phyloP scores from a whole-genome alignment of 2,797 vertebrate genomes.

The Lithobates sylvaticus region DNA sequence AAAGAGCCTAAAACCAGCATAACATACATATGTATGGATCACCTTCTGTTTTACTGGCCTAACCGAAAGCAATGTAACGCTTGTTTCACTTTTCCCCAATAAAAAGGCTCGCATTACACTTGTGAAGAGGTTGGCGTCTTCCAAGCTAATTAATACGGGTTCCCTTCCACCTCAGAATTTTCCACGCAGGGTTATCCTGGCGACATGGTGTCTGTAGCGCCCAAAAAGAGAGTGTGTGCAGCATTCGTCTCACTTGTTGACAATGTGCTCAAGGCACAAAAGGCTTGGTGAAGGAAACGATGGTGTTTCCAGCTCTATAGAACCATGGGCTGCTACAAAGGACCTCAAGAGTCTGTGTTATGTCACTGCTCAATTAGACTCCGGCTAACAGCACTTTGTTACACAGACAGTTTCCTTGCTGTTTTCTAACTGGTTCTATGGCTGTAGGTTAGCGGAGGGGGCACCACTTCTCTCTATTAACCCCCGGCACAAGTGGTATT shows the following conservation, averaged over 20 bases:
- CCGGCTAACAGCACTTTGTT: slow-evolving; percentile 74
- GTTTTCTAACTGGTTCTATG: slow-evolving; percentile 62
- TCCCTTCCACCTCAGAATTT: slow-evolving; percentile 79
- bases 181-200: slow-evolving; percentile 83
- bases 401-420: slow-evolving; percentile 71
- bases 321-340: slow-evolving; percentile 63
- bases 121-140: slow-evolving; percentile 71
- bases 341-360: slow-evolving; percentile 68
- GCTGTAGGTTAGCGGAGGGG: slow-evolving; percentile 46
- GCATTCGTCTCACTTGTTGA: slow-evolving; percentile 67
- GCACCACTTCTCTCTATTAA: background rate
- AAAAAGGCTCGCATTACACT: slow-evolving; percentile 76
- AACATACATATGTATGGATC: slow-evolving; percentile 70
- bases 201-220: slow-evolving; percentile 79
- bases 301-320: slow-evolving; percentile 52
- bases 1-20: slow-evolving; percentile 66
- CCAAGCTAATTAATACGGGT: slow-evolving; percentile 74
- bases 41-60: slow-evolving; percentile 74
- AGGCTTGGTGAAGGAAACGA: slow-evolving; percentile 57
- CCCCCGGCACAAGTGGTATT: background rate
- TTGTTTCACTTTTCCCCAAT: slow-evolving; percentile 71
- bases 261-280: slow-evolving; percentile 68
- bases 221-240: slow-evolving; percentile 69
- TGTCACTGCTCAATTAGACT: slow-evolving; percentile 76
- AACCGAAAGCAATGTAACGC: slow-evolving; percentile 68